Conservation (phyloP, 1,140 invertebrate genomes). For the Agraylea sexmaculata region DNA sequence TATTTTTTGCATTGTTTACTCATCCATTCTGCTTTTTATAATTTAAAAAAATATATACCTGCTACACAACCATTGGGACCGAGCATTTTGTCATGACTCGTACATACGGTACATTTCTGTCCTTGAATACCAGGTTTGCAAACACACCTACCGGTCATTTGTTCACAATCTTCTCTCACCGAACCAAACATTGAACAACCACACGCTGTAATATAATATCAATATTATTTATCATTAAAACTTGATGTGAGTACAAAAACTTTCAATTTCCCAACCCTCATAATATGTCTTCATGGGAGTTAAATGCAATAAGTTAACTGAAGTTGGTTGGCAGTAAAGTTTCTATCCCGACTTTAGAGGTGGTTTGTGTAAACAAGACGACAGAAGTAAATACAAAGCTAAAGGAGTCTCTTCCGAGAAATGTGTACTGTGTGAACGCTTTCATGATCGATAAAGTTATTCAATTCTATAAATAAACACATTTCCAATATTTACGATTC, state of each 20-base stretch:
- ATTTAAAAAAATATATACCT: conserved; percentile 39
- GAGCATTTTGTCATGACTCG: conserved; percentile 60
- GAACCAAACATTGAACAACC: conserved; percentile 74
- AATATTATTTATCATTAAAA: conserved; percentile 55
- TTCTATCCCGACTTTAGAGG: too few species aligned
- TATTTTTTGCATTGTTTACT: conserved; percentile 6
- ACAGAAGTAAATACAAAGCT: too few species aligned
- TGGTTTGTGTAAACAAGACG: too few species aligned
- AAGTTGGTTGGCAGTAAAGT: too few species aligned
- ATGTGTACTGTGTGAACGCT: too few species aligned
- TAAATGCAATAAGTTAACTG: too few species aligned
- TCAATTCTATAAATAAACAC: too few species aligned
- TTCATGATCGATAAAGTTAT: too few species aligned
- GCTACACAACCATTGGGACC: conserved; percentile 63
- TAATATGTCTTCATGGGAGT: too few species aligned
- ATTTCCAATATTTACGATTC: too few species aligned
- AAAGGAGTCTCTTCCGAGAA: too few species aligned
- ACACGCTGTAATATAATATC: conserved; percentile 58
- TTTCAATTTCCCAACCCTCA: too few species aligned
- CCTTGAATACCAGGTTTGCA: conserved; percentile 85
- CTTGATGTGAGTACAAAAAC: conserved; percentile 72
- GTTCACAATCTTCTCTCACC: conserved; percentile 63
- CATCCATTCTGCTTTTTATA: not conserved
- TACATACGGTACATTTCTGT: conserved; percentile 73
- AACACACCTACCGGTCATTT: conserved; percentile 77